phyloP scores from a whole-genome alignment of 1,140 invertebrate species.

The Pemphigus obesinymphae region DNA sequence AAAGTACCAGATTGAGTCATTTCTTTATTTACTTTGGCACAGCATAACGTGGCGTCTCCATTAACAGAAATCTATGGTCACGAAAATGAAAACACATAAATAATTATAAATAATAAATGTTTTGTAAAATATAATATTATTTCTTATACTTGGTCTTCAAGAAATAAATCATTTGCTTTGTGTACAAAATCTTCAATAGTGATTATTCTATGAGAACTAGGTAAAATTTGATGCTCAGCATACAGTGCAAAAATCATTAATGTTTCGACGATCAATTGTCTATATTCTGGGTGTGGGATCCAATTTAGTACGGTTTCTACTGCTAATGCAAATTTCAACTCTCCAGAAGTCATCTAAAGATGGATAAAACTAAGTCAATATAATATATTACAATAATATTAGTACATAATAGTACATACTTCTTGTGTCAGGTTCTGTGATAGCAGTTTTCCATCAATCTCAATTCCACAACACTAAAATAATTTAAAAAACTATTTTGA shows the following conservation, averaged over 20 bases:
- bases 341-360: constrained; percentile 89
- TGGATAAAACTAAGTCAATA: background rate
- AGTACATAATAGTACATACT: constrained; percentile 48
- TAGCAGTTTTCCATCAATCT: constrained; percentile 83
- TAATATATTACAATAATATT: background rate
- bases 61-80: constrained; percentile 69
- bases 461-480: constrained; percentile 77
- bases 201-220: constrained; percentile 74
- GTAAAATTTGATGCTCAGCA: constrained; percentile 77
- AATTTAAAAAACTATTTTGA: background rate
- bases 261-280: constrained; percentile 95
- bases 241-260: constrained; percentile 92
- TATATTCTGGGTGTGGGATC: constrained; percentile 96
- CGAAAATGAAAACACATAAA: no score
- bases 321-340: constrained; percentile 95
- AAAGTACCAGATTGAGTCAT: constrained; percentile 60
- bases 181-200: constrained; percentile 89
- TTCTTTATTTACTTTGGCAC: constrained; percentile 67
- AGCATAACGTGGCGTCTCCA: constrained; percentile 87
- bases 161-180: constrained; percentile 89
- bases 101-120: constrained; percentile 37
- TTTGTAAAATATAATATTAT: background rate
- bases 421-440: constrained; percentile 88
- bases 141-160: constrained; percentile 83
- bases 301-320: constrained; percentile 96